phyloP scores from a whole-genome alignment of 2,113 vertebrate species.

The Oostethus manadensis region DNA sequence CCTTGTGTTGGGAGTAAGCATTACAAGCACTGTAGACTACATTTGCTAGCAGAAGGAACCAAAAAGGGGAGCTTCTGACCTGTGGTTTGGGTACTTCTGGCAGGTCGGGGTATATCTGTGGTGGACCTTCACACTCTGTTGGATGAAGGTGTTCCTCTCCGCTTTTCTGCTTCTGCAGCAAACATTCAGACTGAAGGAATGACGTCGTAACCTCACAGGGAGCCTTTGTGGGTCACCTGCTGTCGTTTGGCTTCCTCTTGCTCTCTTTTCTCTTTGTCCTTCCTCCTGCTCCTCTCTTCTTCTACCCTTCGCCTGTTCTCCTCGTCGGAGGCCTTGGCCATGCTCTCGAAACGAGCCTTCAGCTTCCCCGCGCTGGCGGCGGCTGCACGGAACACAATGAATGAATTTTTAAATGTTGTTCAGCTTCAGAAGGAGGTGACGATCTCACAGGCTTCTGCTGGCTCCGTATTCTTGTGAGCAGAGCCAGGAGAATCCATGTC shows the following conservation, averaged over 20 bases:
- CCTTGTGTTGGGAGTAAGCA: not conserved
- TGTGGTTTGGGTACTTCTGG: conserved; percentile 32
- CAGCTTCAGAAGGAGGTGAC: too few relatives aligned
- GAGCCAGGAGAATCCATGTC: conserved; percentile 81
- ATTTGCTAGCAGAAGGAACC: not conserved
- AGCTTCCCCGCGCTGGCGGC: conserved; percentile 77
- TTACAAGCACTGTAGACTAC: not conserved
- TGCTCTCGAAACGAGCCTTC: conserved; percentile 83
- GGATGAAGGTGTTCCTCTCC: conserved; percentile 42
- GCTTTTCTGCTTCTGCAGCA: conserved; percentile 46
- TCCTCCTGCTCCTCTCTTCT: conserved; percentile 69
- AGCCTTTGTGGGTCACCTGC: conserved; percentile 39
- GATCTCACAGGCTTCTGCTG: conserved; percentile 59
- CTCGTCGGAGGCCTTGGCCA: conserved; percentile 78
- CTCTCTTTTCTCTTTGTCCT: conserved; percentile 71
- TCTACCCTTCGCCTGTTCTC: conserved; percentile 75
- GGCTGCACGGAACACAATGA: conserved; percentile 20
- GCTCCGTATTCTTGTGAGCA: conserved; percentile 81
- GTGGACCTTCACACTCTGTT: conserved; percentile 40
- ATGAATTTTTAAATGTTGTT: too few relatives aligned
- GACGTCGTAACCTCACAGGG: not conserved
- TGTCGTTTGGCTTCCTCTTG: conserved; percentile 50
- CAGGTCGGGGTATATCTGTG: conserved; percentile 14
- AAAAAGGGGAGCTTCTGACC: conserved; percentile 12
- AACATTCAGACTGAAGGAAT: not conserved